Conservation (phyloP, 2,888 invertebrate species). For the Argynnis bischoffii region DNA sequence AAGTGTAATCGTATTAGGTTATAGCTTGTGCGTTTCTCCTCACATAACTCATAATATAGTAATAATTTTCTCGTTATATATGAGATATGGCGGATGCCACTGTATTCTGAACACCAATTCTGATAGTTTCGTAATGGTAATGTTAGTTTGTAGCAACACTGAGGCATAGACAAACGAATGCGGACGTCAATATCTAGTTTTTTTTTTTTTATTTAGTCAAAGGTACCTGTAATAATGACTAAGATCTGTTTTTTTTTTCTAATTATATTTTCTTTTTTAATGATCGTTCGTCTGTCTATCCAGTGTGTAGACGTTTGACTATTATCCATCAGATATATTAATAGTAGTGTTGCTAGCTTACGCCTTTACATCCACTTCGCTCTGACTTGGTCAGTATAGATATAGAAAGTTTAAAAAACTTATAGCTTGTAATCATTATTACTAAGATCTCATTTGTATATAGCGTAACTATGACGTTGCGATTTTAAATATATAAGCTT, state of each 20-base stretch:
- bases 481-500: slow-evolving; percentile 22
- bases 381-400: slow-evolving; percentile 64
- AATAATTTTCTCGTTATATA: slow-evolving; percentile 24
- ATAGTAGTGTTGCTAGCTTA: slow-evolving; percentile 67
- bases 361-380: slow-evolving; percentile 48
- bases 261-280: background rate
- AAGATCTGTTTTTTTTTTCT: background rate
- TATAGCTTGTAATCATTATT: slow-evolving; percentile 56
- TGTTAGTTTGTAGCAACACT: slow-evolving; percentile 26
- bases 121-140: slow-evolving; percentile 30
- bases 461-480: slow-evolving; percentile 42
- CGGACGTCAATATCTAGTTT: background rate
- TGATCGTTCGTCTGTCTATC: background rate
- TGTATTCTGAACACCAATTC: slow-evolving; percentile 46
- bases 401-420: slow-evolving; percentile 68
- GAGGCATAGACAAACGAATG: slow-evolving; percentile 7
- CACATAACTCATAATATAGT: slow-evolving; percentile 1
- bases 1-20: background rate
- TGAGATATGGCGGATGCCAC: slow-evolving; percentile 38
- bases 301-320: slow-evolving; percentile 25
- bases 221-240: background rate
- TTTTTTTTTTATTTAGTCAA: background rate
- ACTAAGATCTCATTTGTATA: slow-evolving; percentile 76
- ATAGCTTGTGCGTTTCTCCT: slow-evolving; percentile 28
- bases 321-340: slow-evolving; percentile 31